These are phyloP conservation scores for Noctua comes DNA, from an alignment of 2,888 invertebrate genomes.

Conservation along the genomic window DNA sequence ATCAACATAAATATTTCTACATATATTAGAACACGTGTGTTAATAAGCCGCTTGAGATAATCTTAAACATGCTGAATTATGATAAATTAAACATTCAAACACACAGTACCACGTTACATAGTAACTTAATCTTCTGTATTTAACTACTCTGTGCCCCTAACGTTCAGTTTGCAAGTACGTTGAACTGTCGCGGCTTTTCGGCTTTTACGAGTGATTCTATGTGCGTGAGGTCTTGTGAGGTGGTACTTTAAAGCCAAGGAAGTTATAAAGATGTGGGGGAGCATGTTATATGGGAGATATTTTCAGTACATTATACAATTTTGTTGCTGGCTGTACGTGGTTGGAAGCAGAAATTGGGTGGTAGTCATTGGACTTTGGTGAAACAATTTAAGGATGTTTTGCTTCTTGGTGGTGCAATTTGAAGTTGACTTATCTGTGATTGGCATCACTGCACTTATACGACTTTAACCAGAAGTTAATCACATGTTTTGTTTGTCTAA, in stretches of 20 bases:
- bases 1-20: neutral
- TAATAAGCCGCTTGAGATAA: neutral
- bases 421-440: neutral
- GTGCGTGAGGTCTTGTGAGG: slow-evolving; percentile 60
- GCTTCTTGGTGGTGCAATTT: neutral
- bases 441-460: neutral
- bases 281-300: slow-evolving; percentile 32
- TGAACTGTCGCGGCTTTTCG: slow-evolving; percentile 64
- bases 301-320: slow-evolving; percentile 53
- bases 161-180: slow-evolving; percentile 50
- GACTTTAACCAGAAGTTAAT: neutral
- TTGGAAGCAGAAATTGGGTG: slow-evolving; percentile 16
- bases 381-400: neutral
- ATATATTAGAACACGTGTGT: neutral
- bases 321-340: slow-evolving; percentile 36
- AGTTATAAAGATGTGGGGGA: slow-evolving; percentile 55
- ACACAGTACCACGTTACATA: neutral
- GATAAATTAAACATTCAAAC: neutral
- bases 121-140: slow-evolving; percentile 24
- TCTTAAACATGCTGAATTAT: neutral
- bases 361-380: neutral
- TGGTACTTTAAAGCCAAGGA: slow-evolving; percentile 49
- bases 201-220: slow-evolving; percentile 63
- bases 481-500: neutral
- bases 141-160: neutral